These are phyloP conservation scores for Asbolus verrucosus DNA, from an alignment of 1,140 invertebrate genomes.

Conservation along the genomic window DNA sequence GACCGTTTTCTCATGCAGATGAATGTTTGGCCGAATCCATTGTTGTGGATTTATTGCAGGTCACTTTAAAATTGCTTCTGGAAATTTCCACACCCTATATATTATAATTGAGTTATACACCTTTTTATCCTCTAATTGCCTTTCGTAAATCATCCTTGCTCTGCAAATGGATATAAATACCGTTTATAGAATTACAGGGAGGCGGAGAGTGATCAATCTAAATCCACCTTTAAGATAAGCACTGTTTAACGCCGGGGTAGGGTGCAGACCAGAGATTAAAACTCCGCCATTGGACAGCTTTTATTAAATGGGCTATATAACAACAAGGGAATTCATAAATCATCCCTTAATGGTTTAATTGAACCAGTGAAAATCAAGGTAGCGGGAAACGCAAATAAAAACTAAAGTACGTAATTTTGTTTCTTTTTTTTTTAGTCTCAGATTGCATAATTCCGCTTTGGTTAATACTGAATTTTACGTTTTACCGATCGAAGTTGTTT, in stretches of 20 bases:
- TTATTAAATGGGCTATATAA: conserved; percentile 19
- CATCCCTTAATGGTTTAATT: conserved; percentile 2
- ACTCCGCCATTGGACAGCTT: conserved; percentile 1
- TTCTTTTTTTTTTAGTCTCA: too few relatives aligned
- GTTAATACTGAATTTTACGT: too few relatives aligned
- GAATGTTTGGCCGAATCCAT: background rate
- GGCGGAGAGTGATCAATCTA: conserved; percentile 19
- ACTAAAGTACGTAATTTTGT: too few relatives aligned
- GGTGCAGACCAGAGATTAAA: conserved; percentile 8
- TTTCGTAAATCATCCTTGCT: conserved; percentile 10
- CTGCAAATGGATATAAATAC: conserved; percentile 34
- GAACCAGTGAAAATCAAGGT: too few relatives aligned
- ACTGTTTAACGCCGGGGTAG: conserved; percentile 17
- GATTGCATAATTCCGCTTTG: too few relatives aligned
- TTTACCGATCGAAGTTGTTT: too few relatives aligned
- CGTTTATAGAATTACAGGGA: conserved; percentile 19
- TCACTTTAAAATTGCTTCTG: background rate
- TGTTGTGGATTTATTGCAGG: background rate
- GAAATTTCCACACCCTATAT: background rate
- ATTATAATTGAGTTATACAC: conserved; percentile 29
- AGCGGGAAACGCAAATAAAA: too few relatives aligned
- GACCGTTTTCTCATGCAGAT: background rate
- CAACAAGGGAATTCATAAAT: conserved; percentile 15
- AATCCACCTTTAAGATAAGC: conserved; percentile 27
- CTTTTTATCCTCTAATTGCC: conserved; percentile 6